phyloP scores from a whole-genome alignment of 2,888 invertebrate genomes.

The Noctuana brunneofusca region DNA sequence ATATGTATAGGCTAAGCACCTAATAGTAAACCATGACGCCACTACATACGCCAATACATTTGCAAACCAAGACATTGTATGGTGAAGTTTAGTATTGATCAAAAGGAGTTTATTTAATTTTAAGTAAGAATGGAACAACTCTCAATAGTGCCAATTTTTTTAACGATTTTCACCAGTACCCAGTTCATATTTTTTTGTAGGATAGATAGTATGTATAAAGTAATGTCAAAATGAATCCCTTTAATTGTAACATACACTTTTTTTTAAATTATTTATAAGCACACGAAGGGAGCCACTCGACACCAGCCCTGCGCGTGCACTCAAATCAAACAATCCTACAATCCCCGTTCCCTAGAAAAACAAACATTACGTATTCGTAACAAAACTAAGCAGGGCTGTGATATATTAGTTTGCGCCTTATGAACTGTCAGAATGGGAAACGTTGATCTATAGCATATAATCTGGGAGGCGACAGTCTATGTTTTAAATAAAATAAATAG shows the following conservation, averaged over 20 bases:
- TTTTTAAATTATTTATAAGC: not conserved
- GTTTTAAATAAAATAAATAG: constrained; percentile 18
- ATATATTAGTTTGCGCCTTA: constrained; percentile 36
- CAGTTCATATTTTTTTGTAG: too few species aligned
- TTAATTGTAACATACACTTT: too few species aligned
- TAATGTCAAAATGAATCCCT: too few species aligned
- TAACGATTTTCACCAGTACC: too few species aligned
- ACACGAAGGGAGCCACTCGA: constrained; percentile 1
- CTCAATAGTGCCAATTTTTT: too few species aligned
- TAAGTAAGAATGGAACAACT: too few species aligned
- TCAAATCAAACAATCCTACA: constrained; percentile 65
- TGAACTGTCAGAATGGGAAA: constrained; percentile 32
- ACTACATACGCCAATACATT: too few species aligned
- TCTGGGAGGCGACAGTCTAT: constrained; percentile 9
- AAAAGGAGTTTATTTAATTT: not conserved
- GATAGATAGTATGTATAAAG: too few species aligned
- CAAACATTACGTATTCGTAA: constrained; percentile 54
- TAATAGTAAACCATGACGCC: too few species aligned
- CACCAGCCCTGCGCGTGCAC: constrained; percentile 50
- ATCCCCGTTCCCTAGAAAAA: constrained; percentile 64
- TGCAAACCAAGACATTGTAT: too few species aligned
- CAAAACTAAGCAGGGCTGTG: constrained; percentile 25
- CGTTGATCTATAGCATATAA: constrained; percentile 26
- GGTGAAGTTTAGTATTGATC: too few species aligned
- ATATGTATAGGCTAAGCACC: too few species aligned